These are phyloP conservation scores for Rhingia rostrata DNA, from an alignment of 2,888 invertebrate genomes.

Conservation along the genomic window DNA sequence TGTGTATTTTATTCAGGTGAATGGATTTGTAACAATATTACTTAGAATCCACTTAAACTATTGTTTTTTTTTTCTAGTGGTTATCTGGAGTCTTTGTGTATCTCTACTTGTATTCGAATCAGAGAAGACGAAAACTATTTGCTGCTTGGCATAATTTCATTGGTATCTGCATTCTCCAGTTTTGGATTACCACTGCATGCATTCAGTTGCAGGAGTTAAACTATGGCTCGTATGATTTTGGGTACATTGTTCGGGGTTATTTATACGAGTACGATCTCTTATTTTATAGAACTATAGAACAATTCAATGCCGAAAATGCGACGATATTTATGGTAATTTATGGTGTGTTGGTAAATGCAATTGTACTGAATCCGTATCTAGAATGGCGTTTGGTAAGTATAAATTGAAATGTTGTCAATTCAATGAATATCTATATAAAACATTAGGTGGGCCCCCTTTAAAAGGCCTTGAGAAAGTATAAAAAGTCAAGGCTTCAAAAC, in stretches of 20 bases:
- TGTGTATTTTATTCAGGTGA: slow-evolving; percentile 36
- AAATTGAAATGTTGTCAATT: background rate
- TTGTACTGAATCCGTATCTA: slow-evolving; percentile 51
- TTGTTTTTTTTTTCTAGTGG: slow-evolving; percentile 5
- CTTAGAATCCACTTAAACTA: background rate
- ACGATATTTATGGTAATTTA: slow-evolving; percentile 31
- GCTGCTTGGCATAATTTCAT: slow-evolving; percentile 45
- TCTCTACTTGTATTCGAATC: slow-evolving; percentile 7
- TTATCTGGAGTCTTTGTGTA: slow-evolving; percentile 16
- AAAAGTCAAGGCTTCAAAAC: too few relatives aligned
- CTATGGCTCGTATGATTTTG: slow-evolving; percentile 6
- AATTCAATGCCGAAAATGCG: background rate
- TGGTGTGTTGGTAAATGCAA: slow-evolving; percentile 36
- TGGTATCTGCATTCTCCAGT: slow-evolving; percentile 37
- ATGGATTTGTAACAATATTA: background rate
- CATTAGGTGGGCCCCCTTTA: slow-evolving; percentile 18
- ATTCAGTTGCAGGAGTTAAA: slow-evolving; percentile 22
- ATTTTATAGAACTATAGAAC: background rate
- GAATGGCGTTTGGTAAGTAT: slow-evolving; percentile 42
- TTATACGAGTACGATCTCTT: background rate
- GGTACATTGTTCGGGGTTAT: background rate
- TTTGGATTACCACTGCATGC: slow-evolving; percentile 23
- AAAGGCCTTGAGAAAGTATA: too few relatives aligned
- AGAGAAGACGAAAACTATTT: slow-evolving; percentile 25
- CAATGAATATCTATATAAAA: background rate